These are phyloP conservation scores for Ochropacha duplaris DNA, from an alignment of 2,888 invertebrate genomes.

Conservation along the genomic window DNA sequence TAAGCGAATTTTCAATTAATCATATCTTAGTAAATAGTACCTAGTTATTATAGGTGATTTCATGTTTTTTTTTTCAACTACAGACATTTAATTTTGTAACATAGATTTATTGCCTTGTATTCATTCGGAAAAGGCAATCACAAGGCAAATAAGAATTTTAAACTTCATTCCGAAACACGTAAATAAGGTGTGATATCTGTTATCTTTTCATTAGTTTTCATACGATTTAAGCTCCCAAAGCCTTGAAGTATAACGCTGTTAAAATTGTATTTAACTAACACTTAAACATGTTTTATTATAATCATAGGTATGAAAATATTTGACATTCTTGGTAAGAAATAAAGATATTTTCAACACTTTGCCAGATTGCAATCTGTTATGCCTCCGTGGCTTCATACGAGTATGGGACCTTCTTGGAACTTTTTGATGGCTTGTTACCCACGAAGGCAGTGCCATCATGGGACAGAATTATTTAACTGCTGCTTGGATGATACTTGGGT, in stretches of 20 bases:
- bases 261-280: not conserved
- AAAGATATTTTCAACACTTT: not conserved
- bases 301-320: not conserved
- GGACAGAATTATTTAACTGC: not conserved
- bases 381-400: not conserved
- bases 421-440: not conserved
- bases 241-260: not conserved
- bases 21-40: too few relatives aligned
- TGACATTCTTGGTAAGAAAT: not conserved
- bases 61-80: too few relatives aligned
- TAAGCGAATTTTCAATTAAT: too few relatives aligned
- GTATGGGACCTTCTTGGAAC: not conserved
- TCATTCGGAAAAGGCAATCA: not conserved
- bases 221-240: not conserved
- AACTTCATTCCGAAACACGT: not conserved
- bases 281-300: not conserved
- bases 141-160: not conserved
- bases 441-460: not conserved
- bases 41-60: too few relatives aligned
- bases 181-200: not conserved
- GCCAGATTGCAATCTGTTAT: not conserved
- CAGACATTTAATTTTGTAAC: too few relatives aligned
- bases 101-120: too few relatives aligned
- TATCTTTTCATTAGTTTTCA: not conserved
- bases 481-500: not conserved